Evolutionary conservation across 2,113 vertebrate genomes (phyloP), one percentile per base, ranked within the genome.

Genomic region (Strix uralensis): DNA sequence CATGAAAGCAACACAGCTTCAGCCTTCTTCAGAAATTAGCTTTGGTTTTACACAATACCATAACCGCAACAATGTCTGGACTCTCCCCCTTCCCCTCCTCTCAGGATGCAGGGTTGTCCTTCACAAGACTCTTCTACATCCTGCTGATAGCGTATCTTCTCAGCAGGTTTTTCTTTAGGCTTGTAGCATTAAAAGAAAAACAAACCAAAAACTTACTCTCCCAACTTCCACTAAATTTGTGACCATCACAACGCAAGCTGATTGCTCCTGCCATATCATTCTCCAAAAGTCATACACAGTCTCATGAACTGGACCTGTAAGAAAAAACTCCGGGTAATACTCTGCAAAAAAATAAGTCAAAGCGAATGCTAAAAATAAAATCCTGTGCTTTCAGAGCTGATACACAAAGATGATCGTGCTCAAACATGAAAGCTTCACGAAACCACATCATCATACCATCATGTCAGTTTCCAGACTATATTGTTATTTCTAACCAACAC

Each of bases 281-380:
- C 99, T 99, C 99, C 99, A 99, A 97, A 99, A 99, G 97, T 99
- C 99, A 96, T 99, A 99, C 15, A 99, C 99, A 6, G 99, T 99
- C 98, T 99, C 99, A 66, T 99, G 99, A 94, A 99, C 99, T 23
- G 99, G 99, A 86, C 99, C 99, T 99, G 92, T 9, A 97, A 96
- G 74, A 79, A 87, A 57, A 96, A 93, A 90, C 6, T 66, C 21
- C 47, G 74, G 78, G 29, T 81, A 94, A 85, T 40, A 73, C 10
- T 71, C 21, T 20, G 23, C 8, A 80, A 91, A 71, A 78, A 79
- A 29, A 1, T 5, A 67, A 34, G 40, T 54, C 52, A 57, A 74
- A 94, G 23, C 2, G 1, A 94, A 84, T 0, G 26, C n/a, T 93
- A 73, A 94, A 90, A 95, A 85, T 66, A 66, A 91, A 95, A 80